Percentiles rank a stretch among this genome's conserved stretches.
phyloP scores from a whole-genome alignment of 2,888 invertebrate species.

The Caenorhabditis drosophilae region DNA sequence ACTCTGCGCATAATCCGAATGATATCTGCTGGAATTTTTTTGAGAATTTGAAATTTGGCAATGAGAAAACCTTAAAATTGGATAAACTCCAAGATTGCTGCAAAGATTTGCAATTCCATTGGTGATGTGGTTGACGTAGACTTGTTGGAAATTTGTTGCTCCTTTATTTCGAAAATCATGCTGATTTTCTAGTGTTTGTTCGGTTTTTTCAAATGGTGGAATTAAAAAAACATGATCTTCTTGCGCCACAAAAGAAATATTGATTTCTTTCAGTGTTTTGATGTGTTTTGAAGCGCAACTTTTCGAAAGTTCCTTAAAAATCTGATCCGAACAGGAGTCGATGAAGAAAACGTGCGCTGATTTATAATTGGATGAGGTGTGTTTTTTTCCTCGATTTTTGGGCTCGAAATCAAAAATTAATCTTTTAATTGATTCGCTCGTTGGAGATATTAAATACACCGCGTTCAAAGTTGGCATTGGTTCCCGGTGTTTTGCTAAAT shows the following conservation, averaged over 20 bases:
- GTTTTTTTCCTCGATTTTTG: constrained; percentile 2
- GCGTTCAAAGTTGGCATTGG: constrained; percentile 23
- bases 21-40: constrained; percentile 5
- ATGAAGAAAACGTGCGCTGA: constrained; percentile 14
- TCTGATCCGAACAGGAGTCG: constrained; percentile 5
- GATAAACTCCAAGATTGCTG: constrained; percentile 7
- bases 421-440: constrained; percentile 1
- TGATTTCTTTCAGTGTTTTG: constrained; percentile 16
- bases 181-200: too few relatives aligned
- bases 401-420: constrained; percentile 16
- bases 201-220: neutral
- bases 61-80: constrained; percentile 15
- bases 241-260: constrained; percentile 9
- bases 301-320: constrained; percentile 8
- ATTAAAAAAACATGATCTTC: constrained; percentile 19
- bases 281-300: constrained; percentile 5
- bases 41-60: neutral
- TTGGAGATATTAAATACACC: constrained; percentile 15
- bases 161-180: neutral
- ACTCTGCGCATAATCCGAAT: constrained; percentile 18
- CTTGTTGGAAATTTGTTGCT: too few relatives aligned
- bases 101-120: constrained; percentile 18
- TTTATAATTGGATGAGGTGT: constrained; percentile 14
- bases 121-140: neutral
- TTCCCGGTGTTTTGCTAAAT: constrained; percentile 12